These are phyloP conservation scores for Trematocara stigmaticum DNA, from an alignment of 2,113 vertebrate species.

Conservation along the genomic window DNA sequence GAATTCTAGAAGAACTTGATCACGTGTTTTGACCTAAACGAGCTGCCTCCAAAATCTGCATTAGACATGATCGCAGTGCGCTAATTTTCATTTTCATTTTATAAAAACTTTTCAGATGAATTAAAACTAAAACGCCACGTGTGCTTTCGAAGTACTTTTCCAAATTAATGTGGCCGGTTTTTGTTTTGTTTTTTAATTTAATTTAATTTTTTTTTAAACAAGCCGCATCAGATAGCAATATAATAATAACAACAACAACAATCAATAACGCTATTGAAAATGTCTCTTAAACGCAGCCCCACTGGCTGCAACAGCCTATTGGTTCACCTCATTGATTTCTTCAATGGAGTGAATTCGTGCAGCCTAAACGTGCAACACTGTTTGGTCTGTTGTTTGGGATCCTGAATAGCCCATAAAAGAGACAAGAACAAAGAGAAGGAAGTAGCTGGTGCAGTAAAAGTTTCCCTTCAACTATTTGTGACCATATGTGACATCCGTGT, in stretches of 20 bases:
- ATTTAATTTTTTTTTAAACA: background rate
- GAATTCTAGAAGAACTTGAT: background rate
- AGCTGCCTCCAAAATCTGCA: background rate
- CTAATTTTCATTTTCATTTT: background rate
- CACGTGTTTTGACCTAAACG: background rate
- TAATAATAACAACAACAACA: constrained; percentile 7
- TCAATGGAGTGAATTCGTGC: constrained; percentile 33
- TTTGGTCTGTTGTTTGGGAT: constrained; percentile 56
- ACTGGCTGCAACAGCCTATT: constrained; percentile 4
- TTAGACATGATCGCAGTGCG: background rate
- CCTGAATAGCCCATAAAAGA: constrained; percentile 67
- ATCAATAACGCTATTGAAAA: constrained; percentile 36
- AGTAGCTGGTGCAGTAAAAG: constrained; percentile 69
- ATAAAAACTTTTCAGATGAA: background rate
- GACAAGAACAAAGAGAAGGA: constrained; percentile 71
- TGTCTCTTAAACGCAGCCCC: constrained; percentile 11
- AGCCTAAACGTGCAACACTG: constrained; percentile 51
- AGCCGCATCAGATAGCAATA: constrained; percentile 13
- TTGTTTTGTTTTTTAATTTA: background rate
- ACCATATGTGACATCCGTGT: constrained; percentile 64
- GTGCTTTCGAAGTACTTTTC: background rate
- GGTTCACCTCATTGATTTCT: constrained; percentile 50
- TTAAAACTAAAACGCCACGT: background rate
- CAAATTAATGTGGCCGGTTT: background rate
- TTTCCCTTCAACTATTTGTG: constrained; percentile 58